phyloP scores from a whole-genome alignment of 30 jellyfish, hydroid and myxozoan genomes.

The Pseudorhiza aurosa region DNA sequence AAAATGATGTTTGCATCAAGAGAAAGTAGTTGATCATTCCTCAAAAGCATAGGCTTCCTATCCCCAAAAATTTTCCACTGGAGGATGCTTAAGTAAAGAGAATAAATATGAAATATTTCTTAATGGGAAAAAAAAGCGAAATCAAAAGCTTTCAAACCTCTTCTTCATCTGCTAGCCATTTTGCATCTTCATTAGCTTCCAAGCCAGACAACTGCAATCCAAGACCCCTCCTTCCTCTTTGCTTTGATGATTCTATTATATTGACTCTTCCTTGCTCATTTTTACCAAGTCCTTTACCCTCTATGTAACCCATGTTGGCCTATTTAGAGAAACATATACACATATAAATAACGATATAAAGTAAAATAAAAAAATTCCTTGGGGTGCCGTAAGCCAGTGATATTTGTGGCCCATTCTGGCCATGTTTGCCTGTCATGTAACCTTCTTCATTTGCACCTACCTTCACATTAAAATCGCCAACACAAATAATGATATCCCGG shows the following conservation, averaged over 20 bases:
- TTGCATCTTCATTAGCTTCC: conserved; percentile 76
- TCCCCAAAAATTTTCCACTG: no score
- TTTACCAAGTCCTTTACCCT: conserved; percentile 95
- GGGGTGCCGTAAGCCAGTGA: no score
- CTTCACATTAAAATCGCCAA: conserved; percentile 7
- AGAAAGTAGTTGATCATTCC: no score
- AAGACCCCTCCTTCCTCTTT: conserved; percentile 95
- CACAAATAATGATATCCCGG: neutral
- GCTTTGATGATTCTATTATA: conserved; percentile 94
- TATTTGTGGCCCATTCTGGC: no score
- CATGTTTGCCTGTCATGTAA: no score
- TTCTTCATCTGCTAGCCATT: conserved; percentile 78
- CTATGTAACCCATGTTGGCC: conserved; percentile 91
- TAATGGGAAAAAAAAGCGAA: neutral
- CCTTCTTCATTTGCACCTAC: conserved; percentile 1
- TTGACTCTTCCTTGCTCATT: conserved; percentile 91
- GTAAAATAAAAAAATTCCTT: no score
- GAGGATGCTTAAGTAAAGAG: no score
- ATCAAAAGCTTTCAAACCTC: neutral
- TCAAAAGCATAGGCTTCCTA: no score
- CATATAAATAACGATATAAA: no score
- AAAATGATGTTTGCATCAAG: no score
- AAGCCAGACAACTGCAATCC: conserved; percentile 85
- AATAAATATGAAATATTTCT: no score
- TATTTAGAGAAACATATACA: no score